Conservation (phyloP, 2,888 invertebrate species). For the Polyommatus iphigenia region DNA sequence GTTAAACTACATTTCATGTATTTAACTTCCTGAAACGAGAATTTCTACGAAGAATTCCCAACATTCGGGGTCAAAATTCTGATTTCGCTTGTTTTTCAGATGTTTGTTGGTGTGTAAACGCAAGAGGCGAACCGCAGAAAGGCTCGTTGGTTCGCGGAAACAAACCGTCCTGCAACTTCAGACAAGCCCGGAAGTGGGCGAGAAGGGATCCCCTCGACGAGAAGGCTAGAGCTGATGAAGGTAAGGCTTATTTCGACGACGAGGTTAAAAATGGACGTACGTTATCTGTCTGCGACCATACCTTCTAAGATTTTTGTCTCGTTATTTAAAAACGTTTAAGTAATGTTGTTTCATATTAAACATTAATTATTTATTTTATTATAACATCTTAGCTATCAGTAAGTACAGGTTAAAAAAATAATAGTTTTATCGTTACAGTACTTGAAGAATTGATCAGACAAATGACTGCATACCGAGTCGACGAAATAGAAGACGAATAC, state of each 20-base stretch:
- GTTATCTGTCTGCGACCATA: too few species aligned
- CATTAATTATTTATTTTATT: too few species aligned
- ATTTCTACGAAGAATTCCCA: background rate
- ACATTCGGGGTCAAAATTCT: background rate
- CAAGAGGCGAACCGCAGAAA: conserved; percentile 89
- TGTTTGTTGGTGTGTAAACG: conserved; percentile 93
- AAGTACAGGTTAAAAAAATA: background rate
- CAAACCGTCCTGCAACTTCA: conserved; percentile 88
- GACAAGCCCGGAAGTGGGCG: conserved; percentile 84
- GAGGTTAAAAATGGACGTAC: background rate
- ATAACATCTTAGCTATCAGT: too few species aligned
- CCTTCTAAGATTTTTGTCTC: background rate
- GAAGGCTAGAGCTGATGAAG: conserved; percentile 76
- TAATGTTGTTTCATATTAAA: background rate
- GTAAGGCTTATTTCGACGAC: conserved; percentile 49
- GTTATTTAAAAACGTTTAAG: background rate
- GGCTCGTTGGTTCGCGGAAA: conserved; percentile 88
- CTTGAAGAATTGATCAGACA: conserved; percentile 86
- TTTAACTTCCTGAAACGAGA: background rate
- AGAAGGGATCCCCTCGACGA: conserved; percentile 63
- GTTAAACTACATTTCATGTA: background rate
- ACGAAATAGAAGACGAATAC: conserved; percentile 75
- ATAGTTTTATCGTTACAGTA: conserved; percentile 58
- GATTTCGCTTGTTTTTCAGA: conserved; percentile 68
- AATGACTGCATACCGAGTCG: conserved; percentile 77